phyloP scores from a whole-genome alignment of 2,888 invertebrate genomes.

The Cerceris ruficornis region DNA sequence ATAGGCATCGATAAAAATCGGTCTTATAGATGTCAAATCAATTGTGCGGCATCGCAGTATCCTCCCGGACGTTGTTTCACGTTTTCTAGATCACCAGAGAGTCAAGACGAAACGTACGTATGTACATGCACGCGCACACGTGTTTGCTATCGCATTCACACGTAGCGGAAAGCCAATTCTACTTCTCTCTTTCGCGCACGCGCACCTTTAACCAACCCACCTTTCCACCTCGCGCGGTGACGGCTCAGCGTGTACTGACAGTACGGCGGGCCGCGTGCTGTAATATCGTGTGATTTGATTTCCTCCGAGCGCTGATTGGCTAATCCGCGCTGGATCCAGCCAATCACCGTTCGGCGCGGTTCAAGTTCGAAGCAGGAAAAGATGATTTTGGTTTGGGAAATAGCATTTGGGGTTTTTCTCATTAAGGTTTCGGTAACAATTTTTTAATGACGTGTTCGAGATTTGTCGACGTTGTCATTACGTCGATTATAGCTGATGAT shows the following conservation, averaged over 20 bases:
- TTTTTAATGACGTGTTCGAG: no score
- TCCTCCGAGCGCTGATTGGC: background rate
- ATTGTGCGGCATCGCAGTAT: conserved; percentile 6
- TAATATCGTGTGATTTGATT: background rate
- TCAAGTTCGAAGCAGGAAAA: background rate
- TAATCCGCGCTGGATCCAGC: background rate
- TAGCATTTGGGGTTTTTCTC: no score
- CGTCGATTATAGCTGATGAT: no score
- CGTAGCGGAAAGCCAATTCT: background rate
- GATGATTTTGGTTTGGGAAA: no score
- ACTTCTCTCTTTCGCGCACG: background rate
- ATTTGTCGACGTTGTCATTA: no score
- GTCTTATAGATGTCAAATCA: background rate
- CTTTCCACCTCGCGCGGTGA: background rate
- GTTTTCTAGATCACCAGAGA: conserved; percentile 46
- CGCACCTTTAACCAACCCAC: background rate
- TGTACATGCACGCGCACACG: background rate
- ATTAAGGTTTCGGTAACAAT: no score
- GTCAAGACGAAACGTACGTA: conserved; percentile 18
- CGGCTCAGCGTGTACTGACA: conserved; percentile 6
- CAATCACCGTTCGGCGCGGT: background rate
- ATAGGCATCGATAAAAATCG: background rate
- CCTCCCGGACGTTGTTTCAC: conserved; percentile 20
- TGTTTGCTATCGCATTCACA: background rate
- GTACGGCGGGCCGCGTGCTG: background rate